A percentile compares a stretch with the other conserved stretches of the same genome.
Evolutionary conservation across 1,140 invertebrate genomes (phyloP).

Genomic region (Notospermus geniculatus): DNA sequence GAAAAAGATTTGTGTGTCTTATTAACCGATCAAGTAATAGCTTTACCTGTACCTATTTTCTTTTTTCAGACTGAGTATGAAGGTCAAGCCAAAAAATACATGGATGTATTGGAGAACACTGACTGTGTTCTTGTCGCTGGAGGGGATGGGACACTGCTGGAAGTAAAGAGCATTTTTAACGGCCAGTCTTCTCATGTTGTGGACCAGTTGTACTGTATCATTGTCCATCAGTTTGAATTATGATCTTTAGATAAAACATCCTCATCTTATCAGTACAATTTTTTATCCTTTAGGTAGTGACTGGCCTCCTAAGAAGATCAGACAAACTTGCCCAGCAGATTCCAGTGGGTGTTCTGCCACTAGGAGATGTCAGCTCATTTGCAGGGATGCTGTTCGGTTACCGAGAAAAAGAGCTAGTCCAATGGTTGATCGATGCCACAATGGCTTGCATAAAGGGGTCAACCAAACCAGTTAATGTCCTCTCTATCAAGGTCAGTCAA

Average conservation of each 20-base stretch:
- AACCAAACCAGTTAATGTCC: conserved; percentile 71
- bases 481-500: conserved; percentile 75
- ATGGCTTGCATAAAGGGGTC: conserved; percentile 77
- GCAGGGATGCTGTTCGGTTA: conserved; percentile 65
- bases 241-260: too few species aligned
- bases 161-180: too few species aligned
- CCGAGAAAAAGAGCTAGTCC: conserved; percentile 31
- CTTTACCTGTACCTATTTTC: conserved; percentile 56
- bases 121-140: conserved; percentile 86
- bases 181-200: too few species aligned
- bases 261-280: too few species aligned
- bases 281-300: too few species aligned
- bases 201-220: too few species aligned
- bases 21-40: too few species aligned
- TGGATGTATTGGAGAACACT: conserved; percentile 63
- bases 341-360: conserved; percentile 79
- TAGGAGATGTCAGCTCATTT: conserved; percentile 75
- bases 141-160: conserved; percentile 88
- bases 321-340: conserved; percentile 63
- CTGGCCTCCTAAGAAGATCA: conserved; percentile 69
- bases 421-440: conserved; percentile 70
- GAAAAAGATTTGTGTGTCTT: too few species aligned
- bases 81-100: conserved; percentile 76
- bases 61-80: conserved; percentile 73
- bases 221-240: too few species aligned